Evolutionary conservation across 2,113 vertebrate species (phyloP).

Genomic region (Coregonus clupeaformis): DNA sequence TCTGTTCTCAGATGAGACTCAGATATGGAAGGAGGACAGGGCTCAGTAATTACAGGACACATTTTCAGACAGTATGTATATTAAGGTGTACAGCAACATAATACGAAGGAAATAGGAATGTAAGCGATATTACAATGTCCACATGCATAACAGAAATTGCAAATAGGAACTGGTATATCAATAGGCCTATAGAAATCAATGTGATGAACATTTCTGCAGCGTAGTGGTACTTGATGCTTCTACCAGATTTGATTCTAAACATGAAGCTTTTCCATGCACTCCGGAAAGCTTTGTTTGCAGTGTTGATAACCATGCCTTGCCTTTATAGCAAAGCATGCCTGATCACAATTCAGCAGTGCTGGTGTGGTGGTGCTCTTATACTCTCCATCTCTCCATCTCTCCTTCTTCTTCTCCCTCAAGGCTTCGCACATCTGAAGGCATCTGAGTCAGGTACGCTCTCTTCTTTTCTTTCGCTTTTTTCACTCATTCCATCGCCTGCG

Average conservation of each 20-base stretch:
- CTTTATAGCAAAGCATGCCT: slow-evolving; percentile 68
- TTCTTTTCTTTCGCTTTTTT: slow-evolving; percentile 30
- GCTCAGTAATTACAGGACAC: not conserved
- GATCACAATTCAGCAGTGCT: slow-evolving; percentile 75
- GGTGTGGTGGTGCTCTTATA: slow-evolving; percentile 61
- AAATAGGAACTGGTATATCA: not conserved
- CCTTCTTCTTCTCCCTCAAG: slow-evolving; percentile 66
- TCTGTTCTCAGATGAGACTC: slow-evolving; percentile 22
- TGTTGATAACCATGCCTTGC: slow-evolving; percentile 74
- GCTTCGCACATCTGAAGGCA: slow-evolving; percentile 91
- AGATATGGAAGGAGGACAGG: not conserved
- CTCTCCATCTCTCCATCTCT: slow-evolving; percentile 44
- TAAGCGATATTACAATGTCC: not conserved
- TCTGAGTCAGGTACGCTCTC: slow-evolving; percentile 87
- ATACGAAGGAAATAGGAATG: not conserved
- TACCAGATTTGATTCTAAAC: slow-evolving; percentile 30
- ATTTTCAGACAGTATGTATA: not conserved
- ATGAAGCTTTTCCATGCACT: slow-evolving; percentile 68
- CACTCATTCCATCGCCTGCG: slow-evolving; percentile 18
- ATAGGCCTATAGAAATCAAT: not conserved
- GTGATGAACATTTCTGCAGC: not conserved
- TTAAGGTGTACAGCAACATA: not conserved
- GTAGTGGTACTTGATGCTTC: not conserved
- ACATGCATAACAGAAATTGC: not conserved
- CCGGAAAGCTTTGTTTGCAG: slow-evolving; percentile 65